phyloP scores from a whole-genome alignment of 2,888 invertebrate genomes.

The Tanypteryx hageni region DNA sequence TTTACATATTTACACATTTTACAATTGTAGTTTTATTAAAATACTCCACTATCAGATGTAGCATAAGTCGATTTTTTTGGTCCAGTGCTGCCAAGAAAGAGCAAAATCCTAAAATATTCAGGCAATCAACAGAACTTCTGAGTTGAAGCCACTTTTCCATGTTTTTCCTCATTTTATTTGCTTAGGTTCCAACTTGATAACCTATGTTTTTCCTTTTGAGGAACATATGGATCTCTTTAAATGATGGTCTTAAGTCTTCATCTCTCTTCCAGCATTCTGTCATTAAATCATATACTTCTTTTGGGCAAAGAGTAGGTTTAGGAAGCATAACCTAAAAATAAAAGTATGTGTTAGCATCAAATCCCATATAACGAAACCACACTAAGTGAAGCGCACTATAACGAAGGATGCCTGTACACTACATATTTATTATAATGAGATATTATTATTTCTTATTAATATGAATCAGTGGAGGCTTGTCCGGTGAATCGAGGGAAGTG shows the following conservation, averaged over 20 bases:
- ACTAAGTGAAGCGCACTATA: too few species aligned
- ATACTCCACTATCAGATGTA: conserved; percentile 47
- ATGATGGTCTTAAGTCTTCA: conserved; percentile 79
- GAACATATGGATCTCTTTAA: conserved; percentile 83
- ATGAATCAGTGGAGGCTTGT: too few species aligned
- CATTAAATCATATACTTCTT: conserved; percentile 86
- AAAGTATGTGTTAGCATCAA: background rate
- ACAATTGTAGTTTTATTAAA: conserved; percentile 26
- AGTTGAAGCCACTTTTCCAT: background rate
- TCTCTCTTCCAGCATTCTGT: conserved; percentile 83
- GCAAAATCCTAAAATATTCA: conserved; percentile 36
- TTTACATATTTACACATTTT: conserved; percentile 57
- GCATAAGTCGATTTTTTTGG: conserved; percentile 38
- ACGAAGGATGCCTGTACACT: too few species aligned
- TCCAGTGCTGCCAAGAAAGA: conserved; percentile 46
- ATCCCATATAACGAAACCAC: background rate
- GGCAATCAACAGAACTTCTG: background rate
- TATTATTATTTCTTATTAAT: too few species aligned
- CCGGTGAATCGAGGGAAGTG: too few species aligned
- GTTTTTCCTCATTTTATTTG: background rate
- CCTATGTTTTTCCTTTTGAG: conserved; percentile 81
- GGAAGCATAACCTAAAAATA: conserved; percentile 79
- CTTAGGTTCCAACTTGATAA: conserved; percentile 74
- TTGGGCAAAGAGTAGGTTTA: conserved; percentile 85
- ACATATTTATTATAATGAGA: too few species aligned